Evolutionary conservation across 2,888 invertebrate genomes (phyloP), one percentile per base, ranked within the genome.

Genomic region (Macrosoma leucophasiata): DNA sequence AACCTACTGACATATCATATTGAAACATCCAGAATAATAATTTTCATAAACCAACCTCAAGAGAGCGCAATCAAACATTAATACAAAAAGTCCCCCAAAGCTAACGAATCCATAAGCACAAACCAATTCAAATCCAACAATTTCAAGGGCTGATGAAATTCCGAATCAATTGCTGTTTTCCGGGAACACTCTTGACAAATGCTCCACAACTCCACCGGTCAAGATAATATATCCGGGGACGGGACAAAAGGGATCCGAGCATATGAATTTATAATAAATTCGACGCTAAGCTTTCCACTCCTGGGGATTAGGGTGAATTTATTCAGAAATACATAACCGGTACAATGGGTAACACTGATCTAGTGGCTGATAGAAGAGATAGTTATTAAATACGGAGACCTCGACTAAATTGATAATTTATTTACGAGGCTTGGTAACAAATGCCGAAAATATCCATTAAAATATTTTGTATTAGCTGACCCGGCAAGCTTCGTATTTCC

Each of bases 201-300:
- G 25, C 28, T 29, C 29, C 39, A 39, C 36, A 33, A 40, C 33
- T 23, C 15, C 20, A 29, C 30, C 34, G 39, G 22, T 31, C 30
- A 32, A 35, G 24, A 39, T 34, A 29, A 34, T 34, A 20, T 32
- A 23, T 30, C 25, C 29, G 18, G 13, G 20, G 4, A 20, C 15
- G 29, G 23, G 27, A 31, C 24, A 27, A 36, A 45, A 50, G 45
- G 50, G 43, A 41, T 43, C 41, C 26, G 39, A 46, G 47, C 55
- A 48, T 55, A 62, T 62, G 62, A 62, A 62, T 62, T 58, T 55
- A 58, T 62, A 59, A 62, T 58, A 60, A 53, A 55, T 52, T 52
- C 50, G 45, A 49, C 52, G 48, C 43, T 48, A 52, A 55, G 46
- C 55, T 48, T 41, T 43, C 42, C 43, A 46, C 23, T 37, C 41